Percentiles rank a stretch among this genome's conserved stretches.
Conservation (phyloP, 1,140 invertebrate species). For the Eubasilissa regina region DNA sequence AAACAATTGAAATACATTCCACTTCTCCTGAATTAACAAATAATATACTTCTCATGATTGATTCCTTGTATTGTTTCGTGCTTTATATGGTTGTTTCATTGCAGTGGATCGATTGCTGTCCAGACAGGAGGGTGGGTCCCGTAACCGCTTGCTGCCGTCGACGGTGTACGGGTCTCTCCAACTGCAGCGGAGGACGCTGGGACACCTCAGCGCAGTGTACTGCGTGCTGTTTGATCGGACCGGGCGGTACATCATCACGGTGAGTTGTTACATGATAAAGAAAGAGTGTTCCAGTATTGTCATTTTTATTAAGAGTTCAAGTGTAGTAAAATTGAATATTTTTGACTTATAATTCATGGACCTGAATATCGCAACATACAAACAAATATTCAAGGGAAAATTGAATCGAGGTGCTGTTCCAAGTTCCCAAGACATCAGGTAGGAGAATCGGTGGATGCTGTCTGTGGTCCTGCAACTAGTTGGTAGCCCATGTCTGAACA, state of each 20-base stretch:
- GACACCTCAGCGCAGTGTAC: slow-evolving; percentile 96
- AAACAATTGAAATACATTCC: background rate
- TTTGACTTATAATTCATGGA: too few species aligned
- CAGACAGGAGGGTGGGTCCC: slow-evolving; percentile 74
- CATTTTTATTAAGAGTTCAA: too few species aligned
- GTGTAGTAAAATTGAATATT: too few species aligned
- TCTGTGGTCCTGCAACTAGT: too few species aligned
- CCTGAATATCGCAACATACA: too few species aligned
- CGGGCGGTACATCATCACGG: slow-evolving; percentile 93
- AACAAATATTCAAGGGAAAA: too few species aligned
- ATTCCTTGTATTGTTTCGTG: background rate
- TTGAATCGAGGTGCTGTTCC: too few species aligned
- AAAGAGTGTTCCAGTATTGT: too few species aligned
- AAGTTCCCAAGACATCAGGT: too few species aligned
- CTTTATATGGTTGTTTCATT: slow-evolving; percentile 62
- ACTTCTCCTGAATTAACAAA: background rate
- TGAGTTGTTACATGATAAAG: slow-evolving; percentile 66
- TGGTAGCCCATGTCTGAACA: too few species aligned
- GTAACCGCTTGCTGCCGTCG: slow-evolving; percentile 73
- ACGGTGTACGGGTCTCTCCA: slow-evolving; percentile 82
- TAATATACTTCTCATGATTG: background rate
- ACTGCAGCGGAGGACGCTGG: slow-evolving; percentile 88
- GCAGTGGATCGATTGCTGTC: slow-evolving; percentile 81
- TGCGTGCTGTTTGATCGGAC: slow-evolving; percentile 96
- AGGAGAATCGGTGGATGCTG: too few species aligned